Base-by-base conservation (phyloP, 2,797 vertebrate species). In the Smutsia gigantea region DNA sequence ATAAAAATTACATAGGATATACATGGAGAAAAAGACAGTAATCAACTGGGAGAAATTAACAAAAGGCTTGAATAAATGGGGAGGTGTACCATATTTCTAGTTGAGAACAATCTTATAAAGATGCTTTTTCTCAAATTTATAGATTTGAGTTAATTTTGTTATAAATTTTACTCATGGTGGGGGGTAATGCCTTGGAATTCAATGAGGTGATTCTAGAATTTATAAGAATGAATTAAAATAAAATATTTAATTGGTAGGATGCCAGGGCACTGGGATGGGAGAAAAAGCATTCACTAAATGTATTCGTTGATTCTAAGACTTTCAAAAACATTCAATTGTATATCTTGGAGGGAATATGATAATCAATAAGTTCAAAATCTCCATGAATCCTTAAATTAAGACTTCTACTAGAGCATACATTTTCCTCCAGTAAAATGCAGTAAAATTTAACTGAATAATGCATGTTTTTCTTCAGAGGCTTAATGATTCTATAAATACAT, bases 361-460 rank as follows among this genome's bases (percentile, higher is more conserved):
- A 94, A 97, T 97, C 78, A 96, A 92, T 96, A 95, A 88, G 78
- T 97, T 97, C 83, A 90, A 97, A 97, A 75, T 92, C 90, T 86
- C 92, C 93, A 91, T 89, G 96, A 96, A 96, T 95, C 93, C 82
- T 94, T 96, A 98, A 95, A 96, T 97, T 95, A 96, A 97, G 93
- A 81, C 77, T 96, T 95, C 90, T 83, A 83, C 85, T 31, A 77
- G 59, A 83, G 74, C 49, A 57, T 66, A 77, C 79, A 89, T 89
- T 97, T 95, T 89, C 49, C 55, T 96, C 46, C 31, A 78, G 89
- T 91, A 95, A 96, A 95, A 87, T 93, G 87, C 92, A 95, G 61
- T 96, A 94, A 97, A 95, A 96, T 83, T 88, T 96, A 98, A 97
- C 95, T 97, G 96, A 98, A 97, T 97, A 97, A 97, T 97, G 95